Conservation (phyloP, 2,888 invertebrate species). For the Epinotia brunnichana region DNA sequence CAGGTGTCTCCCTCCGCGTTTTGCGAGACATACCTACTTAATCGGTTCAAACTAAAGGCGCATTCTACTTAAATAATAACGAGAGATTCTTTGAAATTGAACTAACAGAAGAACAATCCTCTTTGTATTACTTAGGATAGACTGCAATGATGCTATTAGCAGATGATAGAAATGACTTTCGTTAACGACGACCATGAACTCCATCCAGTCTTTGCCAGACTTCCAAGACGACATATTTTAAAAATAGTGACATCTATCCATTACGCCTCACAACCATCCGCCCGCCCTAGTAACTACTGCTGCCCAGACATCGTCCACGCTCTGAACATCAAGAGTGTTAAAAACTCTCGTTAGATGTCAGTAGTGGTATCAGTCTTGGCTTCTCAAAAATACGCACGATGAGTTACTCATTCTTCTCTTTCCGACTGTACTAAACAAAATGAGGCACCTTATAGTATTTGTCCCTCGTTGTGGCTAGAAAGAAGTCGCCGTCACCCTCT, state of each 20-base stretch:
- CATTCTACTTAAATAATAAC: too few species aligned
- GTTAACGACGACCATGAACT: neutral
- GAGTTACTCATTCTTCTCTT: neutral
- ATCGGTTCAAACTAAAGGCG: too few species aligned
- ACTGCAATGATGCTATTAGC: neutral
- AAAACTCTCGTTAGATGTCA: constrained; percentile 31
- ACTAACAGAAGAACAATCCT: too few species aligned
- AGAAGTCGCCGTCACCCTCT: too few species aligned
- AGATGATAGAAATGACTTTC: neutral
- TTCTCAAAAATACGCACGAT: neutral
- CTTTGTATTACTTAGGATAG: neutral
- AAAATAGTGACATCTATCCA: constrained; percentile 34
- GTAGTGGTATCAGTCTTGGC: neutral
- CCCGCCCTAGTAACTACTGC: constrained; percentile 22
- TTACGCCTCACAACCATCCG: constrained; percentile 13
- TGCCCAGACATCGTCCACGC: constrained; percentile 20
- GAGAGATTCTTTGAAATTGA: too few species aligned
- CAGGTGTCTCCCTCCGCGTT: too few species aligned
- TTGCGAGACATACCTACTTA: too few species aligned
- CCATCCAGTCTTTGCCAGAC: neutral
- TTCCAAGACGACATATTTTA: neutral
- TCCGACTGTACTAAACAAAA: neutral
- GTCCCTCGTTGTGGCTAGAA: too few species aligned
- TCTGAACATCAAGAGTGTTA: constrained; percentile 7
- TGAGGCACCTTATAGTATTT: neutral